Conservation (phyloP, 2,888 invertebrate species). For the Maniola hyperantus region DNA sequence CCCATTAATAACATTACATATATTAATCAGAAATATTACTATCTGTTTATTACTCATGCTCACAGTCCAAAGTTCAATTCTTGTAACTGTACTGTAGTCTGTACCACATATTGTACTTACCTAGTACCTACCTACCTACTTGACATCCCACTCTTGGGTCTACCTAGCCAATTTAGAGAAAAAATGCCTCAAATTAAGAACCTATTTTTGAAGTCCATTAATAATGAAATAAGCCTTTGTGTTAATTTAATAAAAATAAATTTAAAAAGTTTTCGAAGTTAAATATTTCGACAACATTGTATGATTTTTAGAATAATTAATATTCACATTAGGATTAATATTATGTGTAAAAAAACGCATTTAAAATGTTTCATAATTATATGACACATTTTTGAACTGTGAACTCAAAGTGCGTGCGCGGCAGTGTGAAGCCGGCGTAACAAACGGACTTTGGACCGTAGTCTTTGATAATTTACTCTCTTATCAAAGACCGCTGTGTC, state of each 20-base stretch:
- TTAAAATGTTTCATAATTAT: neutral
- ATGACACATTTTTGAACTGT: neutral
- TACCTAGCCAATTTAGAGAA: neutral
- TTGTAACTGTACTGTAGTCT: too few relatives aligned
- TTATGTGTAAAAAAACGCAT: neutral
- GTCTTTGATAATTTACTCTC: too few relatives aligned
- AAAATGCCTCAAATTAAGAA: too few relatives aligned
- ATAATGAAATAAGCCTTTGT: too few relatives aligned
- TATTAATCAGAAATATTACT: conserved; percentile 10
- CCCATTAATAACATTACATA: neutral
- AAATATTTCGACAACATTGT: too few relatives aligned
- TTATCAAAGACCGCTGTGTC: conserved; percentile 4
- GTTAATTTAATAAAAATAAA: too few relatives aligned
- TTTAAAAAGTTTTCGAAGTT: too few relatives aligned
- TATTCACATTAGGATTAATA: too few relatives aligned
- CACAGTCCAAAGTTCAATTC: conserved; percentile 1
- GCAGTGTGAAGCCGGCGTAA: conserved; percentile 10
- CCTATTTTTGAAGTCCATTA: too few relatives aligned
- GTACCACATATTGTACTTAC: neutral
- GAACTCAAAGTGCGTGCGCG: neutral
- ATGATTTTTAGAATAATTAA: too few relatives aligned
- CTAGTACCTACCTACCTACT: neutral
- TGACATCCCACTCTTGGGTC: neutral
- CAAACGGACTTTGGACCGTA: conserved; percentile 29
- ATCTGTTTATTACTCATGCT: conserved; percentile 10